These are phyloP conservation scores for Carettochelys insculpta DNA, from an alignment of 2,113 vertebrate species.

Conservation along the genomic window DNA sequence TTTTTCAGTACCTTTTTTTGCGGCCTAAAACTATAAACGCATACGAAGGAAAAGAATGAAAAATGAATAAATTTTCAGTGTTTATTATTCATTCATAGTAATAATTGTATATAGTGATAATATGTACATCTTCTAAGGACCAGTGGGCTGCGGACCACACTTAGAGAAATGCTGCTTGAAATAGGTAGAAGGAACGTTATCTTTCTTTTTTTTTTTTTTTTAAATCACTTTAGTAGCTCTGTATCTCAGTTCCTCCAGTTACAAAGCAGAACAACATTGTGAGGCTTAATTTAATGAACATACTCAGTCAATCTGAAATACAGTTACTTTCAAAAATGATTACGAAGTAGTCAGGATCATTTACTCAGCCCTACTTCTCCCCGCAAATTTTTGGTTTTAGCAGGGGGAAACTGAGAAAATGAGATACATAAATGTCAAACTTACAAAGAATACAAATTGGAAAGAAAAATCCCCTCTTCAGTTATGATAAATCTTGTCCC, in stretches of 20 bases:
- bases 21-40: too few species aligned
- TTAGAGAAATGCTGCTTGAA: too few species aligned
- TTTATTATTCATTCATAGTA: too few species aligned
- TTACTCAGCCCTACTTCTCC: background rate
- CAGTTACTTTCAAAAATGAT: background rate
- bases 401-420: background rate
- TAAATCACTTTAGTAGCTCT: background rate
- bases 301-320: background rate
- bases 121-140: too few species aligned
- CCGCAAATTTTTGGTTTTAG: slow-evolving; percentile 43
- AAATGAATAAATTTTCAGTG: too few species aligned
- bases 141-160: too few species aligned
- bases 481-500: background rate
- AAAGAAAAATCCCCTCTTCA: background rate
- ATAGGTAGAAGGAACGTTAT: too few species aligned
- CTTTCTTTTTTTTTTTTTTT: too few species aligned
- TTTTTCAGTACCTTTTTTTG: too few species aligned
- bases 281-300: background rate
- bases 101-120: too few species aligned
- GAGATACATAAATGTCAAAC: background rate
- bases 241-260: background rate
- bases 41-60: too few species aligned
- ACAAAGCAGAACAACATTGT: background rate
- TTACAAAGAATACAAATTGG: background rate
- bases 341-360: background rate